A percentile compares a stretch with the other conserved stretches of the same genome.
Conservation (phyloP, 2,113 vertebrate species). For the Emydocephalus ijimae region DNA sequence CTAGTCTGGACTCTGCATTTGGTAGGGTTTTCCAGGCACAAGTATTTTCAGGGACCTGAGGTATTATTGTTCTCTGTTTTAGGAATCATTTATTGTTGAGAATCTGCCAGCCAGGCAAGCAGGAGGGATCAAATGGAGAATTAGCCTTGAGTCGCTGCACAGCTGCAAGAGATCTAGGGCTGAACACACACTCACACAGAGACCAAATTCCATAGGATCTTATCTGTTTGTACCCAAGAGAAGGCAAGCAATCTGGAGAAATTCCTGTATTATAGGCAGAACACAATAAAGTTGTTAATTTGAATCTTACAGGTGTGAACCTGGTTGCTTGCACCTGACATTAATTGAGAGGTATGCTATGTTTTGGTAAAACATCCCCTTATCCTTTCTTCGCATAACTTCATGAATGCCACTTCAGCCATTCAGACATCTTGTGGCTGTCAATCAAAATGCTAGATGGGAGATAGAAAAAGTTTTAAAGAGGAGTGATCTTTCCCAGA, state of each 20-base stretch:
- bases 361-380: not conserved
- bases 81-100: not conserved
- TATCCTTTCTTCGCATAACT: not conserved
- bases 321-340: not conserved
- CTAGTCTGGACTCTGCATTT: not conserved
- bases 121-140: not conserved
- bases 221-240: not conserved
- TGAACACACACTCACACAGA: not conserved
- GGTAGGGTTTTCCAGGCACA: not conserved
- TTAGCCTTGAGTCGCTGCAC: not conserved
- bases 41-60: not conserved
- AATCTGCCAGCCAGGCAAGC: not conserved
- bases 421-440: not conserved
- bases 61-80: not conserved
- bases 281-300: not conserved
- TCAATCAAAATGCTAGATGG: not conserved
- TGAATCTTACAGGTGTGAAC: not conserved
- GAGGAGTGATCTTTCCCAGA: not conserved
- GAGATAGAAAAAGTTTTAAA: not conserved
- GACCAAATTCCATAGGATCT: not conserved
- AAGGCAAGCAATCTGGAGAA: not conserved
- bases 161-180: not conserved
- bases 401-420: not conserved
- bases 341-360: not conserved
- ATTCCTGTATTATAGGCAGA: not conserved